These are phyloP conservation scores for Fragum whitleyi DNA, from an alignment of 2,888 invertebrate genomes.

Conservation along the genomic window DNA sequence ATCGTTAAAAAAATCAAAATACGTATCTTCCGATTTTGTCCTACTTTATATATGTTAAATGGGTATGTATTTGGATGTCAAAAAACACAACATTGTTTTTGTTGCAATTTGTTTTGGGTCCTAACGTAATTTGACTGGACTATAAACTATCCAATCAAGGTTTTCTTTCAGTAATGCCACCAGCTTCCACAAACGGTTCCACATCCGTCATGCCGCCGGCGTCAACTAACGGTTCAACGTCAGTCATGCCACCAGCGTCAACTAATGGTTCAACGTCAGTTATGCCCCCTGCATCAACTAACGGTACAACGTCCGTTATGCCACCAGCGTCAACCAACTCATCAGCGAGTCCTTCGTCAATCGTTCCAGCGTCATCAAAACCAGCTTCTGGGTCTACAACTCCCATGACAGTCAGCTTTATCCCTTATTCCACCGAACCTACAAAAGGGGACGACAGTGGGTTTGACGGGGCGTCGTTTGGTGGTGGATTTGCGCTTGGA, in stretches of 20 bases:
- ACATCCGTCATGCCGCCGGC: conserved; percentile 4
- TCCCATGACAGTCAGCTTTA: background rate
- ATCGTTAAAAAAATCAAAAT: too few species aligned
- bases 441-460: background rate
- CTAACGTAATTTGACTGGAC: too few species aligned
- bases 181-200: background rate
- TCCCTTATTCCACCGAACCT: background rate
- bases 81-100: too few species aligned
- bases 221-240: background rate
- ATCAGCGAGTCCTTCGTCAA: background rate
- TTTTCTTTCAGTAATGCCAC: background rate
- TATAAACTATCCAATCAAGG: too few species aligned
- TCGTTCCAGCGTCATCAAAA: background rate
- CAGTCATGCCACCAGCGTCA: background rate
- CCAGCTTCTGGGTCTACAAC: background rate
- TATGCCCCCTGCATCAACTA: conserved; percentile 13
- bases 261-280: conserved; percentile 5
- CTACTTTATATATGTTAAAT: too few species aligned
- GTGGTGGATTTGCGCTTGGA: conserved; percentile 34
- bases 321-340: conserved; percentile 19
- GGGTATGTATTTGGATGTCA: too few species aligned
- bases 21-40: too few species aligned
- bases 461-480: conserved; percentile 35
- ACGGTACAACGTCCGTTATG: background rate
- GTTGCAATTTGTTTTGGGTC: too few species aligned